Conservation (phyloP, 2,797 vertebrate species). For the Todus mexicanus region DNA sequence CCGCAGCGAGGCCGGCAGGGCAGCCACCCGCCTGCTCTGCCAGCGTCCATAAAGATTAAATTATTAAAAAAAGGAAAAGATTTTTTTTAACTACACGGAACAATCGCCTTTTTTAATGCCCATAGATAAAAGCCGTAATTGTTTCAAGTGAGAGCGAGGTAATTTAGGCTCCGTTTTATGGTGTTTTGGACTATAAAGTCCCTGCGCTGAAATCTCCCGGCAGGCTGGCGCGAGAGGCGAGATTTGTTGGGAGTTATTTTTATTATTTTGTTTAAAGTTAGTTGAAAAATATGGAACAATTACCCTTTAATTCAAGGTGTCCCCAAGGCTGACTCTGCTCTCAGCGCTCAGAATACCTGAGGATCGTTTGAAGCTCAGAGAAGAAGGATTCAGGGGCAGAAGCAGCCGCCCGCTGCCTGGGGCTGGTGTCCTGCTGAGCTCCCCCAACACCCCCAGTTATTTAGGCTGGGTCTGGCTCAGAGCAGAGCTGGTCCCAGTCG, state of each 20-base stretch:
- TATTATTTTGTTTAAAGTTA: background rate
- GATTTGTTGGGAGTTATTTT: background rate
- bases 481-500: background rate
- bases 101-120: slow-evolving; percentile 3
- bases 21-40: background rate
- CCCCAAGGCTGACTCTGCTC: background rate
- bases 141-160: slow-evolving; percentile 8
- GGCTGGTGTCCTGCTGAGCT: rapidly evolving
- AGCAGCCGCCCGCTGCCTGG: rapidly evolving
- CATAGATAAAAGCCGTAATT: slow-evolving; percentile 38
- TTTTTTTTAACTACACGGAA: background rate
- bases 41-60: background rate
- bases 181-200: slow-evolving; percentile 23
- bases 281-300: background rate
- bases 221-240: background rate
- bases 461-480: background rate
- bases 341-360: background rate
- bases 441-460: background rate
- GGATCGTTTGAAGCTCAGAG: background rate
- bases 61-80: background rate
- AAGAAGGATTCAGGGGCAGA: background rate
- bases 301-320: background rate
- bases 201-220: background rate
- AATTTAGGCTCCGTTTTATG: slow-evolving; percentile 13
- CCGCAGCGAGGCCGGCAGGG: background rate